Conservation (phyloP, 2,113 vertebrate genomes). For the Campylomormyrus tamandua region DNA sequence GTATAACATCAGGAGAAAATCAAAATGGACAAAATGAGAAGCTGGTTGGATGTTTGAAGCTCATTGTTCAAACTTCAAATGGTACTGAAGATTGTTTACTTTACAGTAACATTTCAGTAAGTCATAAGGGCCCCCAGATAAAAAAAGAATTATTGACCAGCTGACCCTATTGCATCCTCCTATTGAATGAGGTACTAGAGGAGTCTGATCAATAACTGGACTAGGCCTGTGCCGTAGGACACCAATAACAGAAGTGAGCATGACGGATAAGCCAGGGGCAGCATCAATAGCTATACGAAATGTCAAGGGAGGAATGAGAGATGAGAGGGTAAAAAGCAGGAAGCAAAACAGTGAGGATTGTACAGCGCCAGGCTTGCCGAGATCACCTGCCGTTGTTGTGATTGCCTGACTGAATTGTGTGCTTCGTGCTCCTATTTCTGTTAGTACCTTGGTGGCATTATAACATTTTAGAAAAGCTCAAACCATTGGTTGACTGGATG, state of each 20-base stretch:
- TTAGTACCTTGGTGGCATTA: background rate
- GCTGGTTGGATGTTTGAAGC: background rate
- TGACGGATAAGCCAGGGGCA: slow-evolving; percentile 18
- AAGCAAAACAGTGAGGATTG: background rate
- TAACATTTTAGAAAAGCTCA: background rate
- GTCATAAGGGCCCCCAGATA: slow-evolving; percentile 13
- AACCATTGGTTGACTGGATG: background rate
- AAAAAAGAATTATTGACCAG: slow-evolving; percentile 3
- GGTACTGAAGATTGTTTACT: slow-evolving; percentile 10
- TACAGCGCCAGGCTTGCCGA: background rate
- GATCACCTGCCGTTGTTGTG: slow-evolving; percentile 7
- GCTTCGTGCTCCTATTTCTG: background rate
- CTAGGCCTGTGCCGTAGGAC: background rate
- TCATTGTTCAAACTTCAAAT: background rate
- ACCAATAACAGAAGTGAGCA: slow-evolving; percentile 14
- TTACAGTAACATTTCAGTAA: slow-evolving; percentile 20
- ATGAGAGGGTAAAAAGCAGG: slow-evolving; percentile 10
- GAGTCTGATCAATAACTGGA: slow-evolving; percentile 13
- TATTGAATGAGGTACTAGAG: background rate
- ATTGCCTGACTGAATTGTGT: background rate
- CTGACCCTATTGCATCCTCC: slow-evolving; percentile 18
- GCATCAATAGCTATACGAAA: slow-evolving; percentile 30
- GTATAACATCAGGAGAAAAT: background rate
- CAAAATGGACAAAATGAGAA: background rate
- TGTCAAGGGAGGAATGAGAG: slow-evolving; percentile 12